These are phyloP conservation scores for Acanthosepion pharaonis DNA, from an alignment of 2,888 invertebrate species.

Conservation along the genomic window DNA sequence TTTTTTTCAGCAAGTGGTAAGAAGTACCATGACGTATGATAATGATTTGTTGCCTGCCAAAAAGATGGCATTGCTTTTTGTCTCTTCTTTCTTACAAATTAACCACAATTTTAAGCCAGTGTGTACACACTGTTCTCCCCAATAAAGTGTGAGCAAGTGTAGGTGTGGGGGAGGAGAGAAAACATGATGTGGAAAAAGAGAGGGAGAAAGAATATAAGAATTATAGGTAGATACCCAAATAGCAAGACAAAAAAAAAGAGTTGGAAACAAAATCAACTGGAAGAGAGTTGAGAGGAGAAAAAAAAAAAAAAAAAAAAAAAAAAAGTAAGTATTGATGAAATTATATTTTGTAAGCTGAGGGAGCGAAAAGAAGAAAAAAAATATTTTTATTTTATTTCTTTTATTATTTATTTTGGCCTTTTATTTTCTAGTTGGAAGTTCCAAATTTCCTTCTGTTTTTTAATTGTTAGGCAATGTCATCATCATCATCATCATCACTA, in stretches of 20 bases:
- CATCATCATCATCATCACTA: not conserved
- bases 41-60: not conserved
- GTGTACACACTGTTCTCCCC: not conserved
- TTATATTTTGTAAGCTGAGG: not conserved
- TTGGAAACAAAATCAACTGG: not conserved
- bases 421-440: no score
- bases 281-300: not conserved
- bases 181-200: not conserved
- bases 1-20: constrained; percentile 7
- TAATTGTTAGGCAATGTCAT: no score
- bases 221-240: not conserved
- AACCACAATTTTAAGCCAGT: not conserved
- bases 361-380: not conserved
- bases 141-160: not conserved
- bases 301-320: not conserved
- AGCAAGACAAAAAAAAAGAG: not conserved
- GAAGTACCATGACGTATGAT: not conserved
- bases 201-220: not conserved
- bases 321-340: not conserved
- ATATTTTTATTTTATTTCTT: no score
- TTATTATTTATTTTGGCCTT: no score
- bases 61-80: not conserved
- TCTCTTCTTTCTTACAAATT: not conserved
- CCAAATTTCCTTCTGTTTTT: no score
- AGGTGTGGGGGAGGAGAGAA: not conserved